These are phyloP conservation scores for Lithosia quadra DNA, from an alignment of 2,888 invertebrate genomes.

Conservation along the genomic window DNA sequence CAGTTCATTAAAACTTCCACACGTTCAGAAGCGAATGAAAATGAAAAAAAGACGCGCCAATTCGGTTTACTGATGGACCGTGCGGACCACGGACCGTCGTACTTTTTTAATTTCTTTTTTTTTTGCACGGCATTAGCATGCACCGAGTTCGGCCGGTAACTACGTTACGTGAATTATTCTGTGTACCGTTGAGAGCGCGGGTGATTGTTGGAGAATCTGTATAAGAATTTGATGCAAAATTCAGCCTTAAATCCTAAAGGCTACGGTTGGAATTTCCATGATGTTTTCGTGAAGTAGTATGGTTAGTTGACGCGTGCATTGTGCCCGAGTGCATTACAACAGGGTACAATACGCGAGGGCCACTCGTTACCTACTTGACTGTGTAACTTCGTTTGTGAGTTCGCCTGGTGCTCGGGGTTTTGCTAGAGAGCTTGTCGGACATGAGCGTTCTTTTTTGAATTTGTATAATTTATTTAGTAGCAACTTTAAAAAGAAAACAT, in stretches of 20 bases:
- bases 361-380: constrained; percentile 86
- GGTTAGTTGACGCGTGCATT: constrained; percentile 49
- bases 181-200: constrained; percentile 38
- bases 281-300: constrained; percentile 28
- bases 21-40: constrained; percentile 51
- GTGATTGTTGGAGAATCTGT: constrained; percentile 39
- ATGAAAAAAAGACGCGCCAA: constrained; percentile 57
- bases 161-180: constrained; percentile 70
- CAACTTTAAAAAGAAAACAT: background rate
- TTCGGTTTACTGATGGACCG: constrained; percentile 65
- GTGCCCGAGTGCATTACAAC: constrained; percentile 62
- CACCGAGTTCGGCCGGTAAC: constrained; percentile 75
- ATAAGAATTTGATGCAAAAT: constrained; percentile 19
- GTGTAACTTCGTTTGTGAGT: constrained; percentile 85
- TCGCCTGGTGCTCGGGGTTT: constrained; percentile 53
- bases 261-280: constrained; percentile 31
- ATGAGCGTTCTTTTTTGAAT: background rate
- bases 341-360: constrained; percentile 74
- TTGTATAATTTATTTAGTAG: background rate
- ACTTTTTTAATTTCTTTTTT: constrained; percentile 63
- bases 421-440: constrained; percentile 54
- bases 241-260: constrained; percentile 17
- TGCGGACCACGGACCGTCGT: constrained; percentile 57
- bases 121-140: constrained; percentile 74
- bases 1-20: constrained; percentile 50